Evolutionary conservation across 2,797 vertebrate species (phyloP).

Genomic region (Orientallactaga sibirica): DNA sequence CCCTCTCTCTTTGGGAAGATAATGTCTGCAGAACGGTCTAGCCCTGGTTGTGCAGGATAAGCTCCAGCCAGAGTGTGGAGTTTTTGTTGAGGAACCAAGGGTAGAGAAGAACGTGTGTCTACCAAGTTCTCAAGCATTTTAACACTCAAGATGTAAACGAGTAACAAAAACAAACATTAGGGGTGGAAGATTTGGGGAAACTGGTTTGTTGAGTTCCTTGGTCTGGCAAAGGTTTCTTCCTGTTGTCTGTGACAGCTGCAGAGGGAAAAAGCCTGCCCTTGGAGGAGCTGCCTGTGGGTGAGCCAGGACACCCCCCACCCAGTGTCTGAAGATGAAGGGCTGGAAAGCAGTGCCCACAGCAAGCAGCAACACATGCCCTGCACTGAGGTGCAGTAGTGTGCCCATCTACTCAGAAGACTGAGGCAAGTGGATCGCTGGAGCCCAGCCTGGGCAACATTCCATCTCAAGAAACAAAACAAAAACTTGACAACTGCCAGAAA

Average conservation of each 20-base stretch:
- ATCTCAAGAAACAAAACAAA: not conserved
- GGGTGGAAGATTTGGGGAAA: conserved; percentile 44
- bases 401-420: not conserved
- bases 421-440: not conserved
- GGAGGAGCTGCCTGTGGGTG: not conserved
- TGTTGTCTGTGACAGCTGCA: not conserved
- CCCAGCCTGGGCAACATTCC: not conserved
- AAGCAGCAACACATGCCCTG: not conserved
- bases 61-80: not conserved
- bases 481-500: not conserved
- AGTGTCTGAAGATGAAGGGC: not conserved
- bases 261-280: not conserved
- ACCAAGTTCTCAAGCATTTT: conserved; percentile 21
- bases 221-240: not conserved
- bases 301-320: not conserved
- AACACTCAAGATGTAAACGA: conserved; percentile 39
- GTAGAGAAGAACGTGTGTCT: conserved; percentile 7
- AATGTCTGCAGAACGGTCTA: not conserved
- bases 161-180: conserved; percentile 12
- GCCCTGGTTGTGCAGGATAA: not conserved
- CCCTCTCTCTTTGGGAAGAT: not conserved
- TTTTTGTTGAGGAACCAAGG: not conserved
- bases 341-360: not conserved
- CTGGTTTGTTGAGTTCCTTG: conserved; percentile 51
- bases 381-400: not conserved